These are phyloP conservation scores for Neodiprion pinetum DNA, from an alignment of 1,140 invertebrate genomes.

Conservation along the genomic window DNA sequence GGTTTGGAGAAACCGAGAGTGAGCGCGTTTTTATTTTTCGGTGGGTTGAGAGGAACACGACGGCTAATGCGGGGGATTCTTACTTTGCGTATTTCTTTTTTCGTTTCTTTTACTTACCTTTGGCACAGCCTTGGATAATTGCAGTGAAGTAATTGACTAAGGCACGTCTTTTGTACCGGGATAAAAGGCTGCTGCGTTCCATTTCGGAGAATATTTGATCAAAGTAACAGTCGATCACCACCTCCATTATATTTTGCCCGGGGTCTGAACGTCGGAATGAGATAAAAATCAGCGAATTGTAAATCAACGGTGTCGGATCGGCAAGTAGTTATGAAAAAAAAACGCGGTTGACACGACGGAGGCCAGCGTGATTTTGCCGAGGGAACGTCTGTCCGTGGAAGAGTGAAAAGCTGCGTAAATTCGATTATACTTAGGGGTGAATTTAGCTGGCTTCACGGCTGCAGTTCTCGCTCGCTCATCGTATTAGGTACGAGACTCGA, in stretches of 20 bases:
- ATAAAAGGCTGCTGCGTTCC: constrained; percentile 69
- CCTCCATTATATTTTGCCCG: constrained; percentile 64
- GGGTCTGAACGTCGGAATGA: constrained; percentile 16
- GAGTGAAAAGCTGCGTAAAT: not conserved
- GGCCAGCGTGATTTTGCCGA: not conserved
- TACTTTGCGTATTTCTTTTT: not conserved
- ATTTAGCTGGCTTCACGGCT: not conserved
- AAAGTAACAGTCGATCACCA: constrained; percentile 74
- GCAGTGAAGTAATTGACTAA: constrained; percentile 74
- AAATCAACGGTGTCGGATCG: not conserved
- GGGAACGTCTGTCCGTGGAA: not conserved
- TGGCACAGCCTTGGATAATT: constrained; percentile 72
- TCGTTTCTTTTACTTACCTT: constrained; percentile 55
- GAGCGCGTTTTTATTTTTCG: not conserved
- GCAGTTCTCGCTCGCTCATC: not conserved
- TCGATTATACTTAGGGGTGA: not conserved
- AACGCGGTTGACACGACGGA: not conserved
- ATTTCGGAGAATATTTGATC: constrained; percentile 70
- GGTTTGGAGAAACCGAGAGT: not conserved
- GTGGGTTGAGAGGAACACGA: not conserved
- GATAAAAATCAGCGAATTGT: constrained; percentile 14
- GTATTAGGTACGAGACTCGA: not conserved
- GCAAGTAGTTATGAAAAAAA: too few species aligned
- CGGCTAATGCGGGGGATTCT: not conserved
- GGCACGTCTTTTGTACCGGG: constrained; percentile 68